Base-by-base conservation (phyloP, 2,113 vertebrate species). In the Apteryx mantelli region DNA sequence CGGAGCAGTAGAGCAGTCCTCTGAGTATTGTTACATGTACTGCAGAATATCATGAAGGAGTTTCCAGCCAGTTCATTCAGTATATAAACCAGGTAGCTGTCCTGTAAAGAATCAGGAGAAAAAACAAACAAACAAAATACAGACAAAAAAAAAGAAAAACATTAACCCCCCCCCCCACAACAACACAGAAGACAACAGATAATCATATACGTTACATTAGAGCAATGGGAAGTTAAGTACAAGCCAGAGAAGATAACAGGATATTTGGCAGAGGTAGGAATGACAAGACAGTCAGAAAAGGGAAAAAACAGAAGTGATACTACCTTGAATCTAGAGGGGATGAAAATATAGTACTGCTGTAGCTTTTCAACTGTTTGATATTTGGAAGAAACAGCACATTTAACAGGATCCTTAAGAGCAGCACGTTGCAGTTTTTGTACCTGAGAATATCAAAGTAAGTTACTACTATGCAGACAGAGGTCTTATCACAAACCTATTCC, bases 1-100 rank as follows among this genome's bases (percentile, higher is more conserved):
- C 99, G 97, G 7, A 99, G 98, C 66, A 99, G 86, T 61, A 99
- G 98, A 55, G 99, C 99, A 81, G 99, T 99, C 94, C 99, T 98
- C 98, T 99, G 99, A 82, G 99, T 99, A 21, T 98, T 99, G 96
- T 99, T 99, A 96, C 99, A 99, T 0, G 99, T 99, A 95, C 99
- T 99, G 92, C 99, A 99, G 98, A 99, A 99, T 92, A 99, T 99
- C 96, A 99, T 99, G 94, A 99, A 99, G 17, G 99, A 99, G 97
- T 99, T 99, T 16, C 99, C 99, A 10, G 99, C 99, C 96, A 99
- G 96, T 86, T 99, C 99, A 52, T 99, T 99, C 63, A 99, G 96
- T 91, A 99, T 99, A 93, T 99, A 99, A 87, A 99, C 99, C 96
- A 99, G 97, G 88, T 99, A 99, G 94, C 99, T 99, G 90, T 99